Conservation (phyloP, 2,888 invertebrate species). For the Trichopoda pennipes region DNA sequence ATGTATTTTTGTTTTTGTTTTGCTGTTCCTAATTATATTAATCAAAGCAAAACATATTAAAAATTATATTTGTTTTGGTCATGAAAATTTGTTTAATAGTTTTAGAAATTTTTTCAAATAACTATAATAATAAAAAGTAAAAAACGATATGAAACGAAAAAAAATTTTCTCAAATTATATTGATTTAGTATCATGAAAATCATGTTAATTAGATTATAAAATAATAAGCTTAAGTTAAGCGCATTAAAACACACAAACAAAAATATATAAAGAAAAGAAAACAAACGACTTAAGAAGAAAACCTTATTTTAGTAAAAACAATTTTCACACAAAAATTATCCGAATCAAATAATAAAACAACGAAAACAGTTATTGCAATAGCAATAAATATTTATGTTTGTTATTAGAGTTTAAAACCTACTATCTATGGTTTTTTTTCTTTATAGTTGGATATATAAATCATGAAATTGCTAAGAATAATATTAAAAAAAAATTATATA, state of each 20-base stretch:
- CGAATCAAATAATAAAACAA: background rate
- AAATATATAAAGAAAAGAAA: slow-evolving; percentile 19
- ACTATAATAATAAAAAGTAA: slow-evolving; percentile 1
- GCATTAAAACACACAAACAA: background rate
- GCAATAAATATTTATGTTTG: too few relatives aligned
- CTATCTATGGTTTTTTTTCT: too few relatives aligned
- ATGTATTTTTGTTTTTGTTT: slow-evolving; percentile 18
- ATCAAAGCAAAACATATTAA: slow-evolving; percentile 39
- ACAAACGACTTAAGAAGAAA: slow-evolving; percentile 49
- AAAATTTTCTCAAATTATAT: slow-evolving; percentile 51
- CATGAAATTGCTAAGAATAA: too few relatives aligned
- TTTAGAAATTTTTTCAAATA: slow-evolving; percentile 13
- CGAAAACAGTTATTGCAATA: too few relatives aligned
- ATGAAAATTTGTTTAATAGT: slow-evolving; percentile 47
- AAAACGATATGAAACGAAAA: background rate
- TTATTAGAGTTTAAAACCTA: too few relatives aligned
- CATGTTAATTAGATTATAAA: slow-evolving; percentile 66
- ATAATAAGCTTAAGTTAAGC: slow-evolving; percentile 21
- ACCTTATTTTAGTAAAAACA: background rate
- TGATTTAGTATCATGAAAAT: slow-evolving; percentile 60
- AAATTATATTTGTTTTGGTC: slow-evolving; percentile 44
- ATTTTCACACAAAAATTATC: background rate
- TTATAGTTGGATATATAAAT: too few relatives aligned
- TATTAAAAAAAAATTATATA: too few relatives aligned
- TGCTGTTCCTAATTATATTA: slow-evolving; percentile 48